Conservation (phyloP, 2,113 vertebrate genomes). For the Limanda limanda region DNA sequence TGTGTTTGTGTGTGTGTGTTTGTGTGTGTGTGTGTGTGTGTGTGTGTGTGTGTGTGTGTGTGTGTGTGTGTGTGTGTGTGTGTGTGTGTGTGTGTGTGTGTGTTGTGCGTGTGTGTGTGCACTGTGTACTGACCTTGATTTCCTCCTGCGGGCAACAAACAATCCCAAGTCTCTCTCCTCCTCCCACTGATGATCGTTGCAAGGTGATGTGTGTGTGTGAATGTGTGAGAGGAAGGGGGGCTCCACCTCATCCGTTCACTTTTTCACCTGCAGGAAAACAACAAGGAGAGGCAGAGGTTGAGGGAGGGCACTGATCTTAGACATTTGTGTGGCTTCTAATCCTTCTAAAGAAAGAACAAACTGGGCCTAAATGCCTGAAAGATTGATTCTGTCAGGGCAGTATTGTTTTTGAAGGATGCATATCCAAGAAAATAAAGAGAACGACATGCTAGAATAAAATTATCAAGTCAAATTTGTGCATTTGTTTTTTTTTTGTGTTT, state of each 20-base stretch:
- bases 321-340: constrained; percentile 19
- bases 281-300: constrained; percentile 36
- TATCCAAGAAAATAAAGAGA: not conserved
- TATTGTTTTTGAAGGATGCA: no score
- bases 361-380: not conserved
- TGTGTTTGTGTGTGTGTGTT: constrained; percentile 2
- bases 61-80: not conserved
- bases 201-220: constrained; percentile 58
- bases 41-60: constrained; percentile 6
- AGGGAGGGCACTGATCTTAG: constrained; percentile 25
- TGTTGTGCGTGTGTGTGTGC: not conserved
- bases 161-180: constrained; percentile 66
- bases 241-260: constrained; percentile 77
- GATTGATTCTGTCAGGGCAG: not conserved
- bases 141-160: constrained; percentile 71
- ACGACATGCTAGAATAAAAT: not conserved
- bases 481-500: not conserved
- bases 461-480: no score
- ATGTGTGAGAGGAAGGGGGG: constrained; percentile 50
- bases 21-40: constrained; percentile 5
- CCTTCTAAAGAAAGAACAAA: constrained; percentile 7
- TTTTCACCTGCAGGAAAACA: constrained; percentile 72
- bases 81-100: not conserved
- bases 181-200: constrained; percentile 58
- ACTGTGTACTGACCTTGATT: constrained; percentile 77